A percentile compares a stretch with the other conserved stretches of the same genome.
phyloP scores from a whole-genome alignment of 2,888 invertebrate species.

The Poecilobothrus nobilitatus region DNA sequence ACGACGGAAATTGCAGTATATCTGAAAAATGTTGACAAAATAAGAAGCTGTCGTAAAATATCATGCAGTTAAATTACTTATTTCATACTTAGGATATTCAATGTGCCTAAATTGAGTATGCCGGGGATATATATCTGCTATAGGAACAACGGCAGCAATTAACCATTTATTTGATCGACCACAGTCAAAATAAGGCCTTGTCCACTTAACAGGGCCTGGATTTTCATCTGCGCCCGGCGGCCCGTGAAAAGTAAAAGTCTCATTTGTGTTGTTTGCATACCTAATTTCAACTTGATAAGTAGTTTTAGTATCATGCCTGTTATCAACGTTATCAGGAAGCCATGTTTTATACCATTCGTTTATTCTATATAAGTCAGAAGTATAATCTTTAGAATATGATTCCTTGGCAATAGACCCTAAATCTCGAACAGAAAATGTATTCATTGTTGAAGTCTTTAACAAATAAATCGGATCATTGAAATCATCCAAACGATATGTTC shows the following conservation, averaged over 20 bases:
- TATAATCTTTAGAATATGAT: slow-evolving; percentile 78
- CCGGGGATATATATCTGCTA: slow-evolving; percentile 90
- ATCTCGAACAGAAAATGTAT: slow-evolving; percentile 81
- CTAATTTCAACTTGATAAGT: slow-evolving; percentile 90
- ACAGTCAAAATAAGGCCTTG: slow-evolving; percentile 93
- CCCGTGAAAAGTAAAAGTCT: slow-evolving; percentile 93
- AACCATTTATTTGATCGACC: slow-evolving; percentile 93
- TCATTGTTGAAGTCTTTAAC: slow-evolving; percentile 88
- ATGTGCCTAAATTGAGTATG: slow-evolving; percentile 88
- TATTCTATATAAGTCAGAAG: slow-evolving; percentile 78
- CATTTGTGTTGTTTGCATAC: slow-evolving; percentile 89
- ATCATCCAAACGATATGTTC: slow-evolving; percentile 84
- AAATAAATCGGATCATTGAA: slow-evolving; percentile 94
- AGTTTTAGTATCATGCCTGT: slow-evolving; percentile 82
- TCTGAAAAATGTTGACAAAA: slow-evolving; percentile 42
- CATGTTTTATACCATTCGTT: slow-evolving; percentile 91
- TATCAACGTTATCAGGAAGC: slow-evolving; percentile 78
- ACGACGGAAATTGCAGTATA: slow-evolving; percentile 87
- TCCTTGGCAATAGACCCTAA: slow-evolving; percentile 75
- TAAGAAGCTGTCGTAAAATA: not conserved
- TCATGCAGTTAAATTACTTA: not conserved
- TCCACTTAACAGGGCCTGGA: slow-evolving; percentile 90
- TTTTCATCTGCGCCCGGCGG: slow-evolving; percentile 84
- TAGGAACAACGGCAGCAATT: slow-evolving; percentile 85
- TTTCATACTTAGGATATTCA: slow-evolving; percentile 80